Base-by-base conservation (phyloP, 2,113 vertebrate species). In the Merops nubicus region DNA sequence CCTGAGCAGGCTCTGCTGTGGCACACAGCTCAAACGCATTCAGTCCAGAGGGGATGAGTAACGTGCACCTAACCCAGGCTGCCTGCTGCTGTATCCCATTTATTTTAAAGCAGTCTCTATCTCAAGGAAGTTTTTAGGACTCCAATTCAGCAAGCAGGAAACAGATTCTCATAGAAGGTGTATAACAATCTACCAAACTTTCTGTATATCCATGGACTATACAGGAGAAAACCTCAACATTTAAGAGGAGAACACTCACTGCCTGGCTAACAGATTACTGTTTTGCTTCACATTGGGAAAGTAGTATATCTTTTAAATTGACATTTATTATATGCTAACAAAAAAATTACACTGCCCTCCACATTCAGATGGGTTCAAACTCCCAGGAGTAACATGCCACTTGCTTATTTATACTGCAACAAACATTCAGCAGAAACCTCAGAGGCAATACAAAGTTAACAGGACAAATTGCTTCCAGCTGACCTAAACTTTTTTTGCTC, bases 391-490 rank as follows among this genome's bases (percentile, higher is more conserved):
- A 74, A 59, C 34, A 43, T 0, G 1, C n/a, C 51, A 34, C n/a
- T 16, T 17, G 10, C 31, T 45, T 69, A 43, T 2, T 45, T 69
- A 43, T 2, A 43, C 31, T 33, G 34, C 8, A 36, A 16, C 45
- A 72, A 67, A 78, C 6, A 2, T 16, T 56, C 57, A 85, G 25
- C 56, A 76, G 51, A 78, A 76, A 15, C 25, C 25, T 36, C 38
- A 0, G 5, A 81, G 15, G 12, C 50, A 53, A 88, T 16, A 29
- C 3, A 0, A 29, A 67, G 11, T 8, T 67, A 73, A 7, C 1
- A 81, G 7, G 33, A 88, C 67, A 45, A 53, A 62, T 20, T n/a
- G 70, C 60, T 65, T 80, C 23, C 23, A 75, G 15, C 14, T 62
- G 93, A 28, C 43, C n/a, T 57, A 25, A 68, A n/a, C 7, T 11